Conservation (phyloP, 2,888 invertebrate genomes). For the Hypolimnas misippus region DNA sequence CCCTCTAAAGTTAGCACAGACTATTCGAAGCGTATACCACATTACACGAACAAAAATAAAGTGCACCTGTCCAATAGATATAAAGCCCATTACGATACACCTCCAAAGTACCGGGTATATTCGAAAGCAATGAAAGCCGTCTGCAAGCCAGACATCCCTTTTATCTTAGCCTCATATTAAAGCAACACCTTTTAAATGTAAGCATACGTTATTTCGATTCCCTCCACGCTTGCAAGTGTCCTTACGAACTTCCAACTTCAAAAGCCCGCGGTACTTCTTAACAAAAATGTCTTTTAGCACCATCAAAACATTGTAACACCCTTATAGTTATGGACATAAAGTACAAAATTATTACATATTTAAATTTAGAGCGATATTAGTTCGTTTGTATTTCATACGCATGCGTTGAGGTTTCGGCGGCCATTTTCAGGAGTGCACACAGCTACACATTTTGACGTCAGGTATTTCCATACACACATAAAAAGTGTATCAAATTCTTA, state of each 20-base stretch:
- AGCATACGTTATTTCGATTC: conserved; percentile 39
- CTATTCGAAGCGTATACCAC: conserved; percentile 19
- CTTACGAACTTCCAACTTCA: conserved; percentile 76
- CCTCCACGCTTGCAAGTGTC: conserved; percentile 55
- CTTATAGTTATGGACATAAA: conserved; percentile 38
- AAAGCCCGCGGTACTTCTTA: conserved; percentile 64
- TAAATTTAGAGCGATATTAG: conserved; percentile 18
- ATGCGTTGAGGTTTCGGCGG: conserved; percentile 67
- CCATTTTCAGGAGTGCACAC: conserved; percentile 77
- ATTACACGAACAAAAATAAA: conserved; percentile 7
- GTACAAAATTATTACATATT: conserved; percentile 33
- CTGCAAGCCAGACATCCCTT: conserved; percentile 4
- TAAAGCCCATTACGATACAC: not conserved
- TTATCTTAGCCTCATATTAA: conserved; percentile 20
- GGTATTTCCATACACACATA: conserved; percentile 45
- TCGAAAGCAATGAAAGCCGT: conserved; percentile 3
- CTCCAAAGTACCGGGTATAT: not conserved
- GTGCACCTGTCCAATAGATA: conserved; percentile 5
- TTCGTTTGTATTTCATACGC: conserved; percentile 49
- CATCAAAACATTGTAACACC: not conserved
- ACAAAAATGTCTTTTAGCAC: conserved; percentile 33
- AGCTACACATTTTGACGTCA: conserved; percentile 43
- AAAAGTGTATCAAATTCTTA: conserved; percentile 59
- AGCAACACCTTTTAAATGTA: conserved; percentile 26
- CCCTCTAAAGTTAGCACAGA: conserved; percentile 18